Percentiles rank a stretch among this genome's conserved stretches.
These are phyloP conservation scores for Pachycephus smyrnensis DNA, from an alignment of 2,888 invertebrate species.

Conservation along the genomic window DNA sequence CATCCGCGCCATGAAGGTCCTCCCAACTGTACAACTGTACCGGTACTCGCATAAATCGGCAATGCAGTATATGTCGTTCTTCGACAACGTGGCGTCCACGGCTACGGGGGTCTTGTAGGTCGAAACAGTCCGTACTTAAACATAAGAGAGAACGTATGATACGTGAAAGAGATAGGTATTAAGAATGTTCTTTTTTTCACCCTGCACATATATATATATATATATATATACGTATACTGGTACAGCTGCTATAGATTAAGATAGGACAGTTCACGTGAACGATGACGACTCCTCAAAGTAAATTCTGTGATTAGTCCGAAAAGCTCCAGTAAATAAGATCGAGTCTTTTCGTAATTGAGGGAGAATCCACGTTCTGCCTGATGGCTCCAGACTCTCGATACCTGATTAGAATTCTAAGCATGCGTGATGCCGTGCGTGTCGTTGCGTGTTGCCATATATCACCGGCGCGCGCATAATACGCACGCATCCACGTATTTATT, in stretches of 20 bases:
- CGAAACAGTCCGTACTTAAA: not conserved
- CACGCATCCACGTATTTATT: slow-evolving; percentile 41
- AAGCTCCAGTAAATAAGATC: not conserved
- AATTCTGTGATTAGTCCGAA: not conserved
- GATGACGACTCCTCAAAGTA: not conserved
- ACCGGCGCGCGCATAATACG: slow-evolving; percentile 32
- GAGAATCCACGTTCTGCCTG: not conserved
- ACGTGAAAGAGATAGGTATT: not conserved
- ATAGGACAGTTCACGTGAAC: not conserved
- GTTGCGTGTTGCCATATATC: slow-evolving; percentile 35
- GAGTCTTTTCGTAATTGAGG: not conserved
- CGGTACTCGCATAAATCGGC: slow-evolving; percentile 1
- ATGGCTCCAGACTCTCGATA: not conserved
- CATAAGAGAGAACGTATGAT: not conserved
- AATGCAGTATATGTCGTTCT: not conserved
- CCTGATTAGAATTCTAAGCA: slow-evolving; percentile 20
- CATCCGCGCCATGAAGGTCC: not conserved
- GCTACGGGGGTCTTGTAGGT: not conserved
- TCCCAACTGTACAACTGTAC: not conserved
- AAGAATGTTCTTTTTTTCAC: not conserved
- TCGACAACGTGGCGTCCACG: slow-evolving; percentile 1
- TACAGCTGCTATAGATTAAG: not conserved
- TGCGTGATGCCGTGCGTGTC: slow-evolving; percentile 21
- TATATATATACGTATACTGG: not conserved
- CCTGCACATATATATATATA: not conserved